phyloP scores from a whole-genome alignment of 2,888 invertebrate species.

The Tenodera sinensis region DNA sequence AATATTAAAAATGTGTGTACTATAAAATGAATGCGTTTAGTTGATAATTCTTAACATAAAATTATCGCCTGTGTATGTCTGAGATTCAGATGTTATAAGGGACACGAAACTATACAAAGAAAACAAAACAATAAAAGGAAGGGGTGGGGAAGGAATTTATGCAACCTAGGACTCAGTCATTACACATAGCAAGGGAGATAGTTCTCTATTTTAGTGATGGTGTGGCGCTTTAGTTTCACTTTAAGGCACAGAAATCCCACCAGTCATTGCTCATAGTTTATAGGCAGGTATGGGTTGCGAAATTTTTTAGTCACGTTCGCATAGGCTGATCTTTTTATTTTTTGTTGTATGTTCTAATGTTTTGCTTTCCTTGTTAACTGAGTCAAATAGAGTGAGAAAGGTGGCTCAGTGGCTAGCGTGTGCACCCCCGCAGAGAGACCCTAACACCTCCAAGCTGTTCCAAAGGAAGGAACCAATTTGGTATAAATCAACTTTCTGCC shows the following conservation, averaged over 20 bases:
- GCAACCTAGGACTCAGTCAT: no score
- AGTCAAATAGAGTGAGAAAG: neutral
- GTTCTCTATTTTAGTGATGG: no score
- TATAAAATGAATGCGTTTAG: no score
- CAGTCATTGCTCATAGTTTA: neutral
- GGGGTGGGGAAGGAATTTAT: no score
- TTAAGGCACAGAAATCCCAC: neutral
- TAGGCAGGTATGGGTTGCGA: neutral
- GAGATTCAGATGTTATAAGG: no score
- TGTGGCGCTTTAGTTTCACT: no score
- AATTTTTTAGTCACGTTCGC: neutral
- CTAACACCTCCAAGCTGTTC: neutral
- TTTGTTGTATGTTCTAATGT: neutral
- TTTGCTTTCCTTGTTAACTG: neutral
- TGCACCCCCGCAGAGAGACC: neutral
- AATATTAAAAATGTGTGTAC: no score
- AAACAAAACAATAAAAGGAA: no score
- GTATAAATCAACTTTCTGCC: slow-evolving; percentile 4
- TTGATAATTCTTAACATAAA: no score
- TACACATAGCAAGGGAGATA: no score
- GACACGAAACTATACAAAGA: no score
- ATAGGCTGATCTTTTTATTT: neutral
- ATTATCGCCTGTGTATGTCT: no score
- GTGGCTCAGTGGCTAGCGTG: neutral
- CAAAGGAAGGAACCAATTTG: neutral